These are phyloP conservation scores for Zaprionus bogoriensis DNA, from an alignment of 2,888 invertebrate genomes.

Conservation along the genomic window DNA sequence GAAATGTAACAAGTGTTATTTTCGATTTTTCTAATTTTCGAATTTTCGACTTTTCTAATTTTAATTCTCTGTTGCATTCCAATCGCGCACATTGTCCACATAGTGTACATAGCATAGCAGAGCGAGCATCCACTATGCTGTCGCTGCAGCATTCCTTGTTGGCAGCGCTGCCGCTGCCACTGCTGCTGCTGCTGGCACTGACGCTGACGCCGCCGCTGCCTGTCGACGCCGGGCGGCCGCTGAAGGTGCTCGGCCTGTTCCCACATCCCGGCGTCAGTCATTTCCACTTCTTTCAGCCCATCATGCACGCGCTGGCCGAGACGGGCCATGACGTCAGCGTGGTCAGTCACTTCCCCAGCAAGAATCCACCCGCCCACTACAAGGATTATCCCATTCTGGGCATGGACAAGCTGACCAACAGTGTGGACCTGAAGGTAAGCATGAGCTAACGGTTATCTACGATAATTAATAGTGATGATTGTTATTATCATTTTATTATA, in stretches of 20 bases:
- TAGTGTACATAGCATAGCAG: background rate
- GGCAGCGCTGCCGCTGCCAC: slow-evolving; percentile 11
- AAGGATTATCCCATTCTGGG: slow-evolving; percentile 79
- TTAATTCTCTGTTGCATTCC: slow-evolving; percentile 1
- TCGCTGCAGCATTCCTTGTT: slow-evolving; percentile 2
- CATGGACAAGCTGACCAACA: slow-evolving; percentile 67
- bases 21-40: slow-evolving; percentile 32
- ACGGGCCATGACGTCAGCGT: slow-evolving; percentile 84
- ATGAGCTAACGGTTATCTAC: too few species aligned
- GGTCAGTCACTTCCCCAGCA: slow-evolving; percentile 83
- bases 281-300: slow-evolving; percentile 83
- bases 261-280: slow-evolving; percentile 83
- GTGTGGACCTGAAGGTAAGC: slow-evolving; percentile 80
- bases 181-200: slow-evolving; percentile 16
- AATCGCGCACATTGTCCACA: slow-evolving; percentile 4
- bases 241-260: slow-evolving; percentile 83
- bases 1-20: slow-evolving; percentile 61
- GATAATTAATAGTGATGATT: too few species aligned
- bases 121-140: background rate
- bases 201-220: background rate
- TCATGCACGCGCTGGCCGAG: slow-evolving; percentile 83
- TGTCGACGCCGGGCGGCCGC: slow-evolving; percentile 54
- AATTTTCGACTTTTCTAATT: slow-evolving; percentile 6
- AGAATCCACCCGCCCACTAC: slow-evolving; percentile 79
- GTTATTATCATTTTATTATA: too few species aligned